Evolutionary conservation across 2,797 vertebrate species (phyloP), one percentile per base, ranked within the genome.

Genomic region (Epinephelus awoara): DNA sequence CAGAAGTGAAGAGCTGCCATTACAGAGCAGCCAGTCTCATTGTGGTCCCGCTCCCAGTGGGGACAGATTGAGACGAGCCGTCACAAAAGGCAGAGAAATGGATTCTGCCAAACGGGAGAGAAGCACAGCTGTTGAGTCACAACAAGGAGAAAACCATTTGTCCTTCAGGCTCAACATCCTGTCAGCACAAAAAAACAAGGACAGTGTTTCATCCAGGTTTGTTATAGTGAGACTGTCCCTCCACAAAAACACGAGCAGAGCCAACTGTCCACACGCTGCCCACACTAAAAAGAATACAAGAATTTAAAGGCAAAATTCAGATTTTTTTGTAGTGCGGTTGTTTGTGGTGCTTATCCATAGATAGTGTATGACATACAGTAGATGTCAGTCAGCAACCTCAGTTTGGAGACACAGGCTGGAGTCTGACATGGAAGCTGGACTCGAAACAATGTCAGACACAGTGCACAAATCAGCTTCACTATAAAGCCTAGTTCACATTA

Each of bases 171-270:
- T 75, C 49, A 15, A 25, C 80, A n/a, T 56, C 52, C 67, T 72
- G 75, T 68, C 67, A 15, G 49, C 58, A 63, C 62, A 69, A 75
- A 80, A 49, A 25, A 78, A 80, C 58, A 25, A 61, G 58, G 51
- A 44, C 19, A 5, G 19, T n/a, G 54, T 46, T 50, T 11, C 23
- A 29, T 54, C 38, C 8, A 0, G 58, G 40, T 64, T 64, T 71
- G 63, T 70, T 51, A 19, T 4, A 40, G 34, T 42, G 72, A 72
- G 18, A 61, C 15, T 6, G 27, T 67, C 63, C 27, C 15, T 40
- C 5, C 9, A 4, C 27, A 66, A 13, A 67, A 27, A 65, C 47
- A 59, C 29, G 52, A 64, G 46, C 67, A 65, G 11, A 17, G 17
- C 29, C 15, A n/a, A 27, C 38, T 8, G 21, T 55, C 25, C 19